A percentile compares a stretch with the other conserved stretches of the same genome.
These are phyloP conservation scores for Rhynchophorus ferrugineus DNA, from an alignment of 1,140 invertebrate genomes.

Conservation along the genomic window DNA sequence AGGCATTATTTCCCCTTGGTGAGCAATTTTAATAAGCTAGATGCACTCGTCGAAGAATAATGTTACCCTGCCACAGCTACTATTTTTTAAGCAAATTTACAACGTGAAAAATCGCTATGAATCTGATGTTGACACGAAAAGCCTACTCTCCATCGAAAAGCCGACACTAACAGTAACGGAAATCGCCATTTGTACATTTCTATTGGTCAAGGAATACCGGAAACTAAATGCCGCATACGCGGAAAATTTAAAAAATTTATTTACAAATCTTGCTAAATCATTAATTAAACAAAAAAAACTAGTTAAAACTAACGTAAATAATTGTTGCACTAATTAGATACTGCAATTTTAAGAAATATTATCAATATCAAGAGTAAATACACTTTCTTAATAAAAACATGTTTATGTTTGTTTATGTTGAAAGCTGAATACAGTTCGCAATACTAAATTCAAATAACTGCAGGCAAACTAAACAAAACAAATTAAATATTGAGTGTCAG, in stretches of 20 bases:
- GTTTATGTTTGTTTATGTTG: too few relatives aligned
- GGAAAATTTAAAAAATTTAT: conserved; percentile 10
- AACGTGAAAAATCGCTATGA: conserved; percentile 4
- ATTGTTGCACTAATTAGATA: too few relatives aligned
- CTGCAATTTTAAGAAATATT: too few relatives aligned
- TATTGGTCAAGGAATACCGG: neutral
- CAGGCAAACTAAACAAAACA: too few relatives aligned
- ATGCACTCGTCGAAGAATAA: conserved; percentile 3
- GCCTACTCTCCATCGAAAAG: conserved; percentile 27
- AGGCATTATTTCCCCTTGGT: conserved; percentile 54
- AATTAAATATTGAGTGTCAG: too few relatives aligned
- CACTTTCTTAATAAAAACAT: too few relatives aligned
- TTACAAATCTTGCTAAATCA: too few relatives aligned
- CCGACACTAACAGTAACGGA: conserved; percentile 24
- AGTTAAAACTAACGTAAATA: too few relatives aligned
- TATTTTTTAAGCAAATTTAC: neutral
- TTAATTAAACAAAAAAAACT: too few relatives aligned
- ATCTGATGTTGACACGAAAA: conserved; percentile 25
- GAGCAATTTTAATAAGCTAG: conserved; percentile 9
- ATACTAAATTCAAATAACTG: too few relatives aligned
- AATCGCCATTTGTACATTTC: conserved; percentile 14
- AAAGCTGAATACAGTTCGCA: too few relatives aligned
- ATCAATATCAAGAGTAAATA: too few relatives aligned
- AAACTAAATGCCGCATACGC: neutral
- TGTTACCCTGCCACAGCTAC: neutral